Evolutionary conservation across 2,888 invertebrate genomes (phyloP), one percentile per base, ranked within the genome.

Genomic region (Choreutis nemorana): DNA sequence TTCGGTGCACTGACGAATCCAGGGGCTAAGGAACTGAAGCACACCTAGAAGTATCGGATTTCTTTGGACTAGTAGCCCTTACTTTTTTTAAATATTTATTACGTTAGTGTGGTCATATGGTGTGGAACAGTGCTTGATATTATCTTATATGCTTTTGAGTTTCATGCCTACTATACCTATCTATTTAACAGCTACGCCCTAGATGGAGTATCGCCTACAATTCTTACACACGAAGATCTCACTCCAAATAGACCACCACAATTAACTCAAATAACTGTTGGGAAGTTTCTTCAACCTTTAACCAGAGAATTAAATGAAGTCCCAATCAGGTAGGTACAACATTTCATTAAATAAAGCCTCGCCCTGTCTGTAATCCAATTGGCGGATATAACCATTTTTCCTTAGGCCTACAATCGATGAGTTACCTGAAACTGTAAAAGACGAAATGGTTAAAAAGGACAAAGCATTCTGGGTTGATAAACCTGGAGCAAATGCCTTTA

Each of bases 391-490:
- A n/a, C n/a, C 10, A 22, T 22, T n/a, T n/a, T n/a, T 10, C 8
- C 21, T 13, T 49, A 61, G 75, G 35, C 70, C 67, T 3, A 61
- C 61, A 11, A 56, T 71, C 34, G 44, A 55, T n/a, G 82, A 83
- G 39, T 38, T 71, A 9, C 65, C 81, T 1, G 70, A 71, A 20
- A 45, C 66, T 5, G 75, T 73, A 0, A 60, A 82, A 27, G 64
- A 83, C 2, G 54, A 57, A 5, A 79, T 81, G 81, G 66, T 79
- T 4, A 39, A 53, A 7, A 63, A 53, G 14, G 78, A 72, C 20
- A 80, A 71, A 40, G 82, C 81, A 0, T 73, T 65, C 36, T 83
- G 83, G 83, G 79, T 84, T 1, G 75, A 75, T 43, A 75, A 73
- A 41, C 83, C 83, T 2, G 83, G 82, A 0, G 48, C 59, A 13